Evolutionary conservation across 2,888 invertebrate genomes (phyloP).

Genomic region (Ptilodon capucinus): DNA sequence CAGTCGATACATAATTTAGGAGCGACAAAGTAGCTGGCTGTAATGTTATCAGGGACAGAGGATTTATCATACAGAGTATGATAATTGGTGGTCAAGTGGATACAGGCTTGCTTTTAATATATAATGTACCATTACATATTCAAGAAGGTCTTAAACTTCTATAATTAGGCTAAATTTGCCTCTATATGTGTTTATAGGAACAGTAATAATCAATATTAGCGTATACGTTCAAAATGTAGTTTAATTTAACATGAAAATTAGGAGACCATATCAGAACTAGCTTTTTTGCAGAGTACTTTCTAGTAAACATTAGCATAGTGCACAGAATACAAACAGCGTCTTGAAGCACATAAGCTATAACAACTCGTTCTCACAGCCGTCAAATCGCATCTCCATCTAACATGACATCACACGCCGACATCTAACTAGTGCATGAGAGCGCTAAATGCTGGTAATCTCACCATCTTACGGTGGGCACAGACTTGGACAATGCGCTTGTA

Average conservation of each 20-base stretch:
- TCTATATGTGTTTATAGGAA: too few relatives aligned
- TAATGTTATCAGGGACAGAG: neutral
- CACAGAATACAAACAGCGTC: too few relatives aligned
- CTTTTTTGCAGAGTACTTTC: too few relatives aligned
- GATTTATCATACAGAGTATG: neutral
- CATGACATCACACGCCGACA: neutral
- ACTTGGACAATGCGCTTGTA: neutral
- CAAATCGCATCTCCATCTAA: neutral
- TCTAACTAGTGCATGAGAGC: neutral
- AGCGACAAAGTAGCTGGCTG: neutral
- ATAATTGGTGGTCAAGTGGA: neutral
- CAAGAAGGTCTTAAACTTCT: too few relatives aligned
- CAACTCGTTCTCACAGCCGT: neutral
- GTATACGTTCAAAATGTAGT: too few relatives aligned
- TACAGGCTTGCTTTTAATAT: neutral
- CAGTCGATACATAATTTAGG: neutral
- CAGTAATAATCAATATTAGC: too few relatives aligned
- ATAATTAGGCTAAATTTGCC: too few relatives aligned
- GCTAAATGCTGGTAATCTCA: neutral
- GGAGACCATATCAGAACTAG: too few relatives aligned
- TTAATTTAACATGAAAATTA: too few relatives aligned
- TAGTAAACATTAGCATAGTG: too few relatives aligned
- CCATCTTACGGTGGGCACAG: neutral
- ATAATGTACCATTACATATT: neutral
- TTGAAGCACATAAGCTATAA: neutral